Evolutionary conservation across 1,140 invertebrate genomes (phyloP).

Genomic region (Tachypleus tridentatus): DNA sequence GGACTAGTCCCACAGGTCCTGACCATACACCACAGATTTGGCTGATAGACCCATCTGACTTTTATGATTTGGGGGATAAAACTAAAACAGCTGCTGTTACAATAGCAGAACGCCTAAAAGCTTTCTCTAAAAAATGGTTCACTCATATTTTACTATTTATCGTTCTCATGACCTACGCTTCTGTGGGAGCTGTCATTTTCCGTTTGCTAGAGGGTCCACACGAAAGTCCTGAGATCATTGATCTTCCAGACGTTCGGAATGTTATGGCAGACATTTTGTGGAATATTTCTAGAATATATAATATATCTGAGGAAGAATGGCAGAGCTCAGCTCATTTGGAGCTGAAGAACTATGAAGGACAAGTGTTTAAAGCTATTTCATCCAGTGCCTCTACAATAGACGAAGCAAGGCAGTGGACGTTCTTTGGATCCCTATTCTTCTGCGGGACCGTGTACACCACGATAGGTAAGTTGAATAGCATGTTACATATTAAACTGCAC

Average conservation of each 20-base stretch:
- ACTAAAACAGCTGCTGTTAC: conserved; percentile 22
- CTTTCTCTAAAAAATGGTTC: conserved; percentile 68
- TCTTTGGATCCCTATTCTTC: conserved; percentile 83
- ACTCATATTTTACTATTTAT: conserved; percentile 71
- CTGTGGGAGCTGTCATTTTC: conserved; percentile 63
- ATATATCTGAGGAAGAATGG: conserved; percentile 78
- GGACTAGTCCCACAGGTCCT: too few species aligned
- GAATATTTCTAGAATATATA: conserved; percentile 54
- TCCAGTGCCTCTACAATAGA: conserved; percentile 52
- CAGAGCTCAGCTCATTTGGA: conserved; percentile 64
- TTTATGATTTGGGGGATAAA: conserved; percentile 8
- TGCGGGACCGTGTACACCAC: conserved; percentile 83
- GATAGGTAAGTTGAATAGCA: conserved; percentile 53
- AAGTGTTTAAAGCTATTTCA: conserved; percentile 67
- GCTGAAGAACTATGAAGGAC: conserved; percentile 71
- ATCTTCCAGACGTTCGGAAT: conserved; percentile 11
- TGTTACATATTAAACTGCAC: too few species aligned
- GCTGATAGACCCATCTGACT: too few species aligned
- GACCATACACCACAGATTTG: too few species aligned
- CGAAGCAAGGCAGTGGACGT: conserved; percentile 70
- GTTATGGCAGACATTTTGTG: conserved; percentile 11
- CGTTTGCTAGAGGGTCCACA: conserved; percentile 46
- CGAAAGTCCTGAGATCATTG: conserved; percentile 20
- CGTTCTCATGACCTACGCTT: conserved; percentile 59
- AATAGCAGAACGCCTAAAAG: conserved; percentile 34